Percentiles rank a stretch among this genome's conserved stretches.
Conservation (phyloP, 2,888 invertebrate species). For the Lordiphosa andalusiaca region DNA sequence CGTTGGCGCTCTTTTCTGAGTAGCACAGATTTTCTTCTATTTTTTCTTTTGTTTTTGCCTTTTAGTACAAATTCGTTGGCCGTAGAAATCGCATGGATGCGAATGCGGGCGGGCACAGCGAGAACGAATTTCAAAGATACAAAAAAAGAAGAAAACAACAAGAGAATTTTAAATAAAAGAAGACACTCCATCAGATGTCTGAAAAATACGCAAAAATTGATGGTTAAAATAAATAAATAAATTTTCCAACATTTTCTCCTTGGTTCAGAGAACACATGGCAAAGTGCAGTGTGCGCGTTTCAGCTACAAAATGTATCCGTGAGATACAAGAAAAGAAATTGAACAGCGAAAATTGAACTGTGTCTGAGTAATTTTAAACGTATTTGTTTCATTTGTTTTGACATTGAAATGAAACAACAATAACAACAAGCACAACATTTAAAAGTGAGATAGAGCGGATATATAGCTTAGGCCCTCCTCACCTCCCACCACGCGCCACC, state of each 20-base stretch:
- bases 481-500: too few relatives aligned
- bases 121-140: constrained; percentile 17
- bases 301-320: constrained; percentile 19
- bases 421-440: constrained; percentile 40
- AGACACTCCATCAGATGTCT: constrained; percentile 25
- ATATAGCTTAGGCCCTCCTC: constrained; percentile 34
- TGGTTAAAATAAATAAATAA: constrained; percentile 62
- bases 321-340: constrained; percentile 24
- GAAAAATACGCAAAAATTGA: constrained; percentile 33
- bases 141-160: constrained; percentile 27
- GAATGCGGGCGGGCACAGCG: constrained; percentile 34
- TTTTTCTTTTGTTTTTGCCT: constrained; percentile 42
- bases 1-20: constrained; percentile 11
- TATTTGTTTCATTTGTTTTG: constrained; percentile 57
- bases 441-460: constrained; percentile 48
- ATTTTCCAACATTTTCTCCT: constrained; percentile 4
- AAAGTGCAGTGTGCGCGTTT: constrained; percentile 52
- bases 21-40: constrained; percentile 44
- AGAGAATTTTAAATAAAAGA: constrained; percentile 16
- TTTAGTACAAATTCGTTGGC: constrained; percentile 67
- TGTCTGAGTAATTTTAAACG: constrained; percentile 56
- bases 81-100: constrained; percentile 59
- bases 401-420: constrained; percentile 49
- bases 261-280: constrained; percentile 34
- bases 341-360: constrained; percentile 13